phyloP scores from a whole-genome alignment of 30 jellyfish, hydroid and myxozoan species.

The Hydractinia symbiolongicarpus region DNA sequence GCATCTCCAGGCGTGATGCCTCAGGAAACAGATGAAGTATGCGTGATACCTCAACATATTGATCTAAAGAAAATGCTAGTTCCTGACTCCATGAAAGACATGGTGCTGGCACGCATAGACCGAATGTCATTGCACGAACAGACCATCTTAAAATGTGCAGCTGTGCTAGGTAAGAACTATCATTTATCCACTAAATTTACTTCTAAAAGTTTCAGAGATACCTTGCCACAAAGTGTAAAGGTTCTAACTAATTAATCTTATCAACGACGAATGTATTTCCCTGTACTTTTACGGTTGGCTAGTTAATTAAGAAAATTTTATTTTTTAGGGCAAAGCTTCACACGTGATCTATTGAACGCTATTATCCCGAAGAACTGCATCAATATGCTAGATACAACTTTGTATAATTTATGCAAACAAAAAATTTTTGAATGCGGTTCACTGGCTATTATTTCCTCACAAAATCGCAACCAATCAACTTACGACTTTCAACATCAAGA shows the following conservation, averaged over 20 bases:
- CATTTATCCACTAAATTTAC: not conserved
- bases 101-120: slow-evolving; percentile 82
- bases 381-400: slow-evolving; percentile 53
- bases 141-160: slow-evolving; percentile 80
- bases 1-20: slow-evolving; percentile 67
- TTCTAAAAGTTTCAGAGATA: not conserved
- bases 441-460: slow-evolving; percentile 46
- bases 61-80: slow-evolving; percentile 50
- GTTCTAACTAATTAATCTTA: not conserved
- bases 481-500: not conserved
- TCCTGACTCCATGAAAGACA: slow-evolving; percentile 65
- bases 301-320: not conserved
- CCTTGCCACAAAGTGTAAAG: not conserved
- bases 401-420: slow-evolving; percentile 68
- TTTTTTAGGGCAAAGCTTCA: slow-evolving; percentile 52
- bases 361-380: slow-evolving; percentile 71
- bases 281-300: not conserved
- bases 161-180: slow-evolving; percentile 44
- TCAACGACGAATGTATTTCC: not conserved
- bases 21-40: slow-evolving; percentile 48
- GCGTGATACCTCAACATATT: slow-evolving; percentile 54
- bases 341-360: slow-evolving; percentile 69
- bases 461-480: slow-evolving; percentile 20
- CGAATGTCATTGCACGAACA: slow-evolving; percentile 90
- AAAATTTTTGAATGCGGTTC: slow-evolving; percentile 80